phyloP scores from a whole-genome alignment of 2,888 invertebrate genomes.

The Monopis laevigella region DNA sequence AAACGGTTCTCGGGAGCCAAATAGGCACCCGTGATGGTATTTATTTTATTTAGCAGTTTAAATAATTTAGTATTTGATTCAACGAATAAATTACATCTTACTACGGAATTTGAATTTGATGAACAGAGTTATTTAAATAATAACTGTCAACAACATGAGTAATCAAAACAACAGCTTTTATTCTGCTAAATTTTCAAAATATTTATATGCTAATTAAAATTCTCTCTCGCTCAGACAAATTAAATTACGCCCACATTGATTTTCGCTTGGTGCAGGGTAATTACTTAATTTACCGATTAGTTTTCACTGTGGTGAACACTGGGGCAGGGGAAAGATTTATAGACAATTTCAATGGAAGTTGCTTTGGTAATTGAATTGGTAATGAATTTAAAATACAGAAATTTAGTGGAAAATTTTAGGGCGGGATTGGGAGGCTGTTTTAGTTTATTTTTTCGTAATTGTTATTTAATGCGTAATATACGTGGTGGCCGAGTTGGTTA shows the following conservation, averaged over 20 bases:
- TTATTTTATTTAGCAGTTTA: too few relatives aligned
- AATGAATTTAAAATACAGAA: constrained; percentile 7
- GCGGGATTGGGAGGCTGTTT: too few relatives aligned
- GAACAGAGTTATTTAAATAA: too few relatives aligned
- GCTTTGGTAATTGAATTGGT: constrained; percentile 6
- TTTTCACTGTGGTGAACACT: constrained; percentile 41
- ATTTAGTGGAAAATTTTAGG: constrained; percentile 1
- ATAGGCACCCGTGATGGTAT: too few relatives aligned
- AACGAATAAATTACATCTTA: too few relatives aligned
- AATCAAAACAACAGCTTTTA: constrained; percentile 2
- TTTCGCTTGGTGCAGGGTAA: constrained; percentile 40
- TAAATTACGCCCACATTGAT: constrained; percentile 56
- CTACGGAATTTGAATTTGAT: too few relatives aligned
- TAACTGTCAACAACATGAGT: too few relatives aligned
- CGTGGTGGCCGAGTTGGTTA: neutral
- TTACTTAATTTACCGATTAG: constrained; percentile 56
- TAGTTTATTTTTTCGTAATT: neutral
- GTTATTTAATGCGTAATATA: neutral
- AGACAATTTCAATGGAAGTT: constrained; percentile 7
- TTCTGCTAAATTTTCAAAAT: constrained; percentile 1
- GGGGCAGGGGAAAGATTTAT: constrained; percentile 28
- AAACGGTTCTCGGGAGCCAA: too few relatives aligned
- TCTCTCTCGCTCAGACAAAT: constrained; percentile 30
- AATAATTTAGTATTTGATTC: too few relatives aligned
- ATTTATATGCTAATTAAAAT: constrained; percentile 8